Evolutionary conservation across 2,113 vertebrate species (phyloP), one percentile per base, ranked within the genome.

Genomic region (Salvelinus sp.): DNA sequence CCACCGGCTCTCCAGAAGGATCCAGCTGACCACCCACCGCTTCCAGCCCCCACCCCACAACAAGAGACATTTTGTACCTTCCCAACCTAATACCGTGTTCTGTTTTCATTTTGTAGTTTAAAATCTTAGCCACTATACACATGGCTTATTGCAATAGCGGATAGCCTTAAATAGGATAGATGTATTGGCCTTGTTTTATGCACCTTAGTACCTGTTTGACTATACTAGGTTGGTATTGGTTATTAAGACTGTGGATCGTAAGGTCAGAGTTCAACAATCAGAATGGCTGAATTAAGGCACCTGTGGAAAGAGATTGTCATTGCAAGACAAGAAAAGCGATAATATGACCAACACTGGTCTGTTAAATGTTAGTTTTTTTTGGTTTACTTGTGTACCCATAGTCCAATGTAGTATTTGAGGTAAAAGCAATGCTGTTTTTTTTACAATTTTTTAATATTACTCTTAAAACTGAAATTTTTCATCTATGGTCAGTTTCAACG

Each of bases 81-180:
- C 18, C 28, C 4, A n/a, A 2, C 66, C 18, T 60, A 60, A 80
- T 50, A 47, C 30, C 63, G 13, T 6, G 47, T 70, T 28, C 62
- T 9, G 4, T 63, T 77, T 79, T 71, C 72, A 72, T 48, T 50
- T 64, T 69, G 73, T 80, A 47, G 77, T 77, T 72, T 73, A 78
- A 85, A 81, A 67, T 81, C 70, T 75, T 69, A 70, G 79, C 88
- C 82, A 89, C 81, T 76, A 50, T 79, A 82, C 75, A 70, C 54
- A 64, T 82, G 78, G 70, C 84, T 83, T 25, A 58, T 10, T 69
- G 22, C 69, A 48, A 54, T 79, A 77, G 76, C 68, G 33, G 63
- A 16, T 69, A 75, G 23, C 75, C 27, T 74, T 79, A 44, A 38
- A 66, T 77, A 77, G 50, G 25, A 65, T 50, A 66, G 33, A n/a